phyloP scores from a whole-genome alignment of 2,888 invertebrate species.

The Drosophila paucipuncta region DNA sequence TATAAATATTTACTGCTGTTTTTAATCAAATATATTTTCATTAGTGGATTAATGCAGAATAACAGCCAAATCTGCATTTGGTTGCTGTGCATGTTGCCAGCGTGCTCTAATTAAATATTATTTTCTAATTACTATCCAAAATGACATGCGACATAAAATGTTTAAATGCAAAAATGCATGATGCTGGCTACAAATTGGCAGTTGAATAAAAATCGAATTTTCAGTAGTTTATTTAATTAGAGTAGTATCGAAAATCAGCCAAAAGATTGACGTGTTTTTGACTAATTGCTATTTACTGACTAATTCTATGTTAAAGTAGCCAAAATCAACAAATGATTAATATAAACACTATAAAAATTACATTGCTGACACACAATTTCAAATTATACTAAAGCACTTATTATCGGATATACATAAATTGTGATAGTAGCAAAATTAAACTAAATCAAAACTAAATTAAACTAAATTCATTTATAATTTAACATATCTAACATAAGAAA shows the following conservation, averaged over 20 bases:
- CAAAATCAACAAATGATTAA: background rate
- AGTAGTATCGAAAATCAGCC: background rate
- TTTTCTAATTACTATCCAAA: constrained; percentile 24
- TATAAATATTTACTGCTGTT: constrained; percentile 6
- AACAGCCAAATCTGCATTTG: background rate
- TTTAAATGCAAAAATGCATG: background rate
- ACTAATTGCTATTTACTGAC: background rate
- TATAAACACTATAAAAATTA: background rate
- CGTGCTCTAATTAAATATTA: constrained; percentile 25
- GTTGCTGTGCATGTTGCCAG: background rate
- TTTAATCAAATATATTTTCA: constrained; percentile 5
- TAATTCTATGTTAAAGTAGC: background rate
- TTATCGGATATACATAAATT: background rate
- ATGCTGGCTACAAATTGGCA: background rate
- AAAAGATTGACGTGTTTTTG: background rate
- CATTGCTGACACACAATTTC: background rate
- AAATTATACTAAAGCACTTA: background rate
- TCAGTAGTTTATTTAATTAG: background rate
- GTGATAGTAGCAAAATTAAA: background rate
- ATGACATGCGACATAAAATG: constrained; percentile 14
- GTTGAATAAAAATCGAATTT: background rate
- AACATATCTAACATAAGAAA: background rate
- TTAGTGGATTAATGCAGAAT: constrained; percentile 11
- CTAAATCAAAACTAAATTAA: background rate
- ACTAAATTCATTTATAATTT: background rate